phyloP scores from a whole-genome alignment of 2,888 invertebrate species.

The Stenchaetothrips biformis region DNA sequence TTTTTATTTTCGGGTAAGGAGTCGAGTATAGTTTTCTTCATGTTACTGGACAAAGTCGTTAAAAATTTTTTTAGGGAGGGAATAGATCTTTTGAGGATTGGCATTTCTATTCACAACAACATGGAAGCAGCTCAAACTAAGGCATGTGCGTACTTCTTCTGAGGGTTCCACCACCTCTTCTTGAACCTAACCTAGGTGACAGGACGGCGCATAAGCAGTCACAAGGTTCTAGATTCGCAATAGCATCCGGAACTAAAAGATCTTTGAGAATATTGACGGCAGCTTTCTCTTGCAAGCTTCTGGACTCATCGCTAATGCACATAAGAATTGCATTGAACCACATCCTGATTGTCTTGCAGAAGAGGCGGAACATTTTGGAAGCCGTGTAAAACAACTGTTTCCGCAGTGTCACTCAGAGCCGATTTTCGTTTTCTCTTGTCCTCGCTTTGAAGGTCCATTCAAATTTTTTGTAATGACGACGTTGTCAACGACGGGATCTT shows the following conservation, averaged over 20 bases:
- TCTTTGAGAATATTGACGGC: slow-evolving; percentile 54
- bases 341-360: slow-evolving; percentile 47
- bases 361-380: slow-evolving; percentile 47
- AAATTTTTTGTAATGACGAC: slow-evolving; percentile 31
- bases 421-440: slow-evolving; percentile 56
- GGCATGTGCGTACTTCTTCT: slow-evolving; percentile 76
- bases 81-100: slow-evolving; percentile 58
- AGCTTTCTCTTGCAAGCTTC: slow-evolving; percentile 60
- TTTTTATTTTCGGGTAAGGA: slow-evolving; percentile 74
- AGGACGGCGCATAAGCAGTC: slow-evolving; percentile 71
- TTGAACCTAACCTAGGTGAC: slow-evolving; percentile 67
- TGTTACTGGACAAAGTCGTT: slow-evolving; percentile 58
- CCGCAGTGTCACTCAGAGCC: slow-evolving; percentile 53
- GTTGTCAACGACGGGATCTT: background rate
- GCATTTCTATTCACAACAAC: slow-evolving; percentile 60
- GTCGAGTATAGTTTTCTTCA: background rate
- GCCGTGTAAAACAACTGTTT: slow-evolving; percentile 46
- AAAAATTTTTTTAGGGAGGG: slow-evolving; percentile 65
- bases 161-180: slow-evolving; percentile 65
- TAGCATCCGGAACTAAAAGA: slow-evolving; percentile 55
- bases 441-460: slow-evolving; percentile 42
- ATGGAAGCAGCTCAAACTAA: slow-evolving; percentile 60
- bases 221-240: slow-evolving; percentile 66
- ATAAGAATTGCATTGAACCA: slow-evolving; percentile 48
- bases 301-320: slow-evolving; percentile 54